Evolutionary conservation across 2,113 vertebrate genomes (phyloP), one percentile per base, ranked within the genome.

Genomic region (Halichoeres trimaculatus): DNA sequence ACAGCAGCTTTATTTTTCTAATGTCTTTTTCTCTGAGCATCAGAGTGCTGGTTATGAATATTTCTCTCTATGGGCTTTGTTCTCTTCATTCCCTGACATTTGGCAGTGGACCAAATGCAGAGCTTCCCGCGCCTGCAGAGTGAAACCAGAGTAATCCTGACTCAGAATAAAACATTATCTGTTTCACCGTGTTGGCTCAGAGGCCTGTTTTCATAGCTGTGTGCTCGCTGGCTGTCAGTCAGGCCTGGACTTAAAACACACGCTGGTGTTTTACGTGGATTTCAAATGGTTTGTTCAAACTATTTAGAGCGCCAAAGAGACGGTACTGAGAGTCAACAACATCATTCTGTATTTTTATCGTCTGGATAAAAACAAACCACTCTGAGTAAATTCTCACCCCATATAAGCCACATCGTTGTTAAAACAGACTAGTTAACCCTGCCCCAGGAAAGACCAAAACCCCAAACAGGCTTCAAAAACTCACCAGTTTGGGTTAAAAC

Each of bases 101-200:
- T 84, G 87, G 84, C 72, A 6, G 12, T 0, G 1, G 20, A 58
- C 73, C 84, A 76, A 41, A 56, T 52, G 9, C 30, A 70, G 58
- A 57, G 76, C 68, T 80, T 79, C 78, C 69, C 30, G 19, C 23
- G 36, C 45, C 68, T 20, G 50, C 80, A 17, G 40, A 51, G 72
- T 62, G n/a, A 51, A 66, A 58, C 58, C 74, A 30, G 66, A 68
- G 53, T 59, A 65, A 89, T 86, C 76, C 73, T 67, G 61, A 85
- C 62, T 72, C 58, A 24, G 78, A 81, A 79, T 73, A 83, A 78
- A 85, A 81, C 76, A 83, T 83, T 35, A 74, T 47, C 54, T 19
- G 63, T 81, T 76, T 70, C 63, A 51, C 66, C 60, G 68, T 36
- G 69, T 62, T 74, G 61, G 58, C 67, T 75, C 53, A n/a, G 59